These are phyloP conservation scores for Maniola hyperantus DNA, from an alignment of 2,888 invertebrate species.

Conservation along the genomic window DNA sequence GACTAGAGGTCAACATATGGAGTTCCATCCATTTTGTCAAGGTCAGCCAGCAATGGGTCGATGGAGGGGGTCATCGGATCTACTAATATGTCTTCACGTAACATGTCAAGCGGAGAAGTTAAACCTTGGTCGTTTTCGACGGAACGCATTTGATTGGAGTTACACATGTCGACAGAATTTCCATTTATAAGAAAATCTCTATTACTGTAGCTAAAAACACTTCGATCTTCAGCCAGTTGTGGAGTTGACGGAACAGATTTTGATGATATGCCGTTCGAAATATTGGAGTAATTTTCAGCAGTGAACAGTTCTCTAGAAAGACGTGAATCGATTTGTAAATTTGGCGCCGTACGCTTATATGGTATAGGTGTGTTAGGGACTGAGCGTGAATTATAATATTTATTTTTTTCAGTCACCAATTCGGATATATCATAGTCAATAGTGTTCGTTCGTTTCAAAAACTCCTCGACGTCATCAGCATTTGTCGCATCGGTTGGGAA, in stretches of 20 bases:
- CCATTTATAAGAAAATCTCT: constrained; percentile 85
- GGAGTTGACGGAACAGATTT: constrained; percentile 92
- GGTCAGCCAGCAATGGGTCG: constrained; percentile 65
- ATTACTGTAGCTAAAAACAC: constrained; percentile 83
- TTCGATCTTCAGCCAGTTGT: constrained; percentile 76
- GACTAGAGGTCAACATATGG: constrained; percentile 78
- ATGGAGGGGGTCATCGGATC: constrained; percentile 68
- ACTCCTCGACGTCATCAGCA: constrained; percentile 70
- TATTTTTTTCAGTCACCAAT: constrained; percentile 65
- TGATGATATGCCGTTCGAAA: constrained; percentile 82
- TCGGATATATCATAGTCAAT: constrained; percentile 74
- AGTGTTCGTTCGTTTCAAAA: constrained; percentile 70
- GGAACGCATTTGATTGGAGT: constrained; percentile 54
- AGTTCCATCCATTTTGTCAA: constrained; percentile 73
- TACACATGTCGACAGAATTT: constrained; percentile 79
- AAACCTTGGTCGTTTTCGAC: constrained; percentile 60
- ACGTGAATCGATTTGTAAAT: constrained; percentile 67
- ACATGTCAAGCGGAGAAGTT: constrained; percentile 70
- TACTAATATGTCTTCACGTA: constrained; percentile 67
- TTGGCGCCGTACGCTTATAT: constrained; percentile 66
- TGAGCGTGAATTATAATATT: constrained; percentile 84
- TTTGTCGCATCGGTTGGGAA: constrained; percentile 57
- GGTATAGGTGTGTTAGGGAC: constrained; percentile 87
- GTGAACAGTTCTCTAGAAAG: constrained; percentile 66
- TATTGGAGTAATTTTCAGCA: constrained; percentile 56